Evolutionary conservation across 2,797 vertebrate genomes (phyloP), one percentile per base, ranked within the genome.

Genomic region (Chelon labrosus): DNA sequence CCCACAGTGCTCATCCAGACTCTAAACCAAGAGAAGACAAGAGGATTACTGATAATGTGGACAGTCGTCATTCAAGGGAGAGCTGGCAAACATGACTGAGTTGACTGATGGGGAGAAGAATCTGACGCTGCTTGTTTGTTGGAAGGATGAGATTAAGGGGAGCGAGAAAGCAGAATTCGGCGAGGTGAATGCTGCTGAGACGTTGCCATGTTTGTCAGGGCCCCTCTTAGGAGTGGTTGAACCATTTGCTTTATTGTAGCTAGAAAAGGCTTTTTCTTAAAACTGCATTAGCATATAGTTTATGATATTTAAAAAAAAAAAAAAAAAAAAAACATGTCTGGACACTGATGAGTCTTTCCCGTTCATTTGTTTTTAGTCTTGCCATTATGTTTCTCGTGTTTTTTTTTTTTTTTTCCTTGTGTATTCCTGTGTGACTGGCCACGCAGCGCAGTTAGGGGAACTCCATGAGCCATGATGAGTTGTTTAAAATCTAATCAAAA

Each of bases 61-160:
- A 95, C 94, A 94, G 95, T 95, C 93, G 94, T 93, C 90, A 93
- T 94, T 96, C 92, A 94, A 95, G 95, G 31, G 96, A 93, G 93
- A 93, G 94, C 95, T 92, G 92, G 95, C 95, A 96, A 96, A 97
- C 96, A 96, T 90, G 93, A 91, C 94, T 94, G 83, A 90, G 83
- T 69, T 78, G 88, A 95, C 91, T 88, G 92, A 90, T 91, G 89
- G 91, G 85, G 93, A 92, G 93, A 94, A 94, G 94, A 95, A 95
- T 94, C 92, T 93, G 90, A 94, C 92, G 95, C 95, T 95, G 95
- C 96, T 94, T 96, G 95, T 97, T 96, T 96, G 96, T 97, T 97
- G 96, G 95, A 96, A 96, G 94, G 94, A 91, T 93, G 92, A 96
- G 96, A 97, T 97, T 96, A 96, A 94, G 81, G 61, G 94, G 93